phyloP scores from a whole-genome alignment of 1,140 invertebrate genomes.

The Anoplolepis gracilipes region DNA sequence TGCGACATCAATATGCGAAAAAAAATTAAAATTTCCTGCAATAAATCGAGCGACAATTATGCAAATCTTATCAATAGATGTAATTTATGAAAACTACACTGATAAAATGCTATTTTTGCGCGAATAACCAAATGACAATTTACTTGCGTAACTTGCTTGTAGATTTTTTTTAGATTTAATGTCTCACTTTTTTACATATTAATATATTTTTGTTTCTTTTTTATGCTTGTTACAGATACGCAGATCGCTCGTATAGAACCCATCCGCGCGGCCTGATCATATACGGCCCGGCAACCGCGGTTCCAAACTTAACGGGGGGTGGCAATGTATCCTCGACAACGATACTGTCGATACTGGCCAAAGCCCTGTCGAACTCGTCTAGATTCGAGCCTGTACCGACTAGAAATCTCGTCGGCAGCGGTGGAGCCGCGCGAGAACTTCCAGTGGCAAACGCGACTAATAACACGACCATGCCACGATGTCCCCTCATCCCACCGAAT shows the following conservation, averaged over 20 bases:
- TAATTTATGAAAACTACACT: not conserved
- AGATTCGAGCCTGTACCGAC: constrained; percentile 47
- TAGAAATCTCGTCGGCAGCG: constrained; percentile 36
- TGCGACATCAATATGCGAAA: not conserved
- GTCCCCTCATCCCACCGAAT: constrained; percentile 84
- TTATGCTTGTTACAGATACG: constrained; percentile 76
- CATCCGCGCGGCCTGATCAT: constrained; percentile 83
- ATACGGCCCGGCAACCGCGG: constrained; percentile 77
- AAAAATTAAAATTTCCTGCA: not conserved
- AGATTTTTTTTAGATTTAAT: not conserved
- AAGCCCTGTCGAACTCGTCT: constrained; percentile 46
- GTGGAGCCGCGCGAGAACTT: constrained; percentile 51
- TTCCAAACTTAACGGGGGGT: constrained; percentile 67
- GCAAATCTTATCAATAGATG: not conserved
- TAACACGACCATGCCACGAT: constrained; percentile 69
- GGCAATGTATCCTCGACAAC: constrained; percentile 76
- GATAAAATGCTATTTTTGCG: not conserved
- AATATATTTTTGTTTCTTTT: constrained; percentile 8
- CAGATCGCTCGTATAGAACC: constrained; percentile 76
- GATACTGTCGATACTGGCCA: constrained; percentile 64
- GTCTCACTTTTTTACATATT: not conserved
- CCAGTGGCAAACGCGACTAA: constrained; percentile 64
- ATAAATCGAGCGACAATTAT: not conserved
- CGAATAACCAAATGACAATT: not conserved
- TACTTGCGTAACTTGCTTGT: not conserved